Evolutionary conservation across 2,797 vertebrate genomes (phyloP).

Genomic region (Apogon hyalosoma): DNA sequence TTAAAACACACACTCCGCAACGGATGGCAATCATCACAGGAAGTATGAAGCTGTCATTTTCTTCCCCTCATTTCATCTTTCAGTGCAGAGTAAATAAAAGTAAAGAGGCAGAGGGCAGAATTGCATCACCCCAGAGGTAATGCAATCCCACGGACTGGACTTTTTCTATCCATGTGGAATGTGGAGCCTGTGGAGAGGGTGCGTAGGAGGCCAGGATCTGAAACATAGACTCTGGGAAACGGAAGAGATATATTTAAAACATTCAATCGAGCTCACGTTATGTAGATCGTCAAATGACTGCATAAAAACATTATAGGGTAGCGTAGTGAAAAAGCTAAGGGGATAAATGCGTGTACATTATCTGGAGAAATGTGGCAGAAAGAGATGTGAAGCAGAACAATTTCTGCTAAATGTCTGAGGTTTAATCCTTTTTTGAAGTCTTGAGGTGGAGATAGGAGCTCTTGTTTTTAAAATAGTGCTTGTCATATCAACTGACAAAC

Average conservation of each 20-base stretch:
- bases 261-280: constrained; percentile 27
- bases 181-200: constrained; percentile 58
- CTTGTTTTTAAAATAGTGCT: constrained; percentile 15
- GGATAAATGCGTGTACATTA: constrained; percentile 3
- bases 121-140: constrained; percentile 57
- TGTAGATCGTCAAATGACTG: constrained; percentile 22
- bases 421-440: constrained; percentile 7
- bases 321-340: constrained; percentile 25
- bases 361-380: constrained; percentile 31
- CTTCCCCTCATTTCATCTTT: constrained; percentile 55
- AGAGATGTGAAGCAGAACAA: constrained; percentile 34
- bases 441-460: constrained; percentile 13
- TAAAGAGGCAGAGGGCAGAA: constrained; percentile 59
- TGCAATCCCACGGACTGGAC: constrained; percentile 51
- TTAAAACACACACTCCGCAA: constrained; percentile 52
- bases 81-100: constrained; percentile 66
- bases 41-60: constrained; percentile 66
- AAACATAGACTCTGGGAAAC: constrained; percentile 57
- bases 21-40: constrained; percentile 65
- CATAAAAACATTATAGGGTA: constrained; percentile 25
- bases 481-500: constrained; percentile 25
- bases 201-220: constrained; percentile 64
- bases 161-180: constrained; percentile 69
- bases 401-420: constrained; percentile 20
- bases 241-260: constrained; percentile 63